Base-by-base conservation (phyloP, 2,797 vertebrate species). In the Odontamblyopus lacepedii region DNA sequence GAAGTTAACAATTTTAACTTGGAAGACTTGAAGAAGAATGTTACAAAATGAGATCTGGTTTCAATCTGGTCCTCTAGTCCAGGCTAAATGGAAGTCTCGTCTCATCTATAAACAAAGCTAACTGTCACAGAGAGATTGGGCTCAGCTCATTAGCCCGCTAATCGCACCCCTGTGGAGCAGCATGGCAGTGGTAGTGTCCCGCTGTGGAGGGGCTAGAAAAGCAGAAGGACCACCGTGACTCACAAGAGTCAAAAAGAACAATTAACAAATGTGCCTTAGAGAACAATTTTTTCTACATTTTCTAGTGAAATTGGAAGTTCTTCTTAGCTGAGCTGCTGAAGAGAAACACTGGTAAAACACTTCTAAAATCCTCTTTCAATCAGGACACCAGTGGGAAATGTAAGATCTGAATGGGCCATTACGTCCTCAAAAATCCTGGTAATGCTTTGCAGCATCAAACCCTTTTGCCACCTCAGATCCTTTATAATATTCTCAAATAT, bases 141-240 rank as follows among this genome's bases (percentile, higher is more conserved):
- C 86, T 82, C 82, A 90, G 88, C 80, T 90, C 86, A 91, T 91
- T 90, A 88, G 78, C 76, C 77, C 1, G 77, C 82, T 89, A 88
- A 92, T 88, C 83, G 84, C 74, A 79, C 81, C 82, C 88, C 85
- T 60, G 70, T 78, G 2, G 81, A n/a, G 85, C 83, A 81, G 85
- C 83, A 78, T 73, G 82, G 84, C 64, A 78, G 86, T 77, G 80
- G 87, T 74, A 76, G 77, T 65, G 56, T 83, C 88, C 80, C 75
- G 83, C 84, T 88, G 85, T 69, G 81, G 75, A 70, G 67, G 41
- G 66, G 78, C 35, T 80, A 78, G 77, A 74, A 62, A 70, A 80
- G 75, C 79, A 81, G 75, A 82, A 87, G 84, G 75, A 60, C 79
- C 75, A n/a, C 38, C 19, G 11, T 78, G 71, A 82, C 71, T 55